Evolutionary conservation across 2,888 invertebrate genomes (phyloP).

Genomic region (Scrobipalpa costella): DNA sequence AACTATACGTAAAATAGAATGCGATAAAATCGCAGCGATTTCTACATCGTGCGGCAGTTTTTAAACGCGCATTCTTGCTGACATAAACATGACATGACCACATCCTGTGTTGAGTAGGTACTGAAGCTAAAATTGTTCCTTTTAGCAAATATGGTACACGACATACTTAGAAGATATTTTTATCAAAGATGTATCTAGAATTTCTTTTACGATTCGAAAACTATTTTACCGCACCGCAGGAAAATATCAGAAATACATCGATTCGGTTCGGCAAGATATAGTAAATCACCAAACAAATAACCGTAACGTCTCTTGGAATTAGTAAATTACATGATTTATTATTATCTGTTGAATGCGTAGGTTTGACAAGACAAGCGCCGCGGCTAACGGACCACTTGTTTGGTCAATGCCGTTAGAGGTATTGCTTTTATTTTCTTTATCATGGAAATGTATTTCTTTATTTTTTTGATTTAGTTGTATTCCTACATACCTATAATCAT

Average conservation of each 20-base stretch:
- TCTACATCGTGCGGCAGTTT: conserved; percentile 19
- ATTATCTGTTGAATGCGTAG: conserved; percentile 5
- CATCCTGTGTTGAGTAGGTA: too few species aligned
- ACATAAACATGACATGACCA: conserved; percentile 29
- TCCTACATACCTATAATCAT: too few species aligned
- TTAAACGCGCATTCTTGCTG: conserved; percentile 11
- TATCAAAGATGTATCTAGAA: too few species aligned
- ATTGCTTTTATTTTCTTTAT: not conserved
- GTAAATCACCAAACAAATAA: not conserved
- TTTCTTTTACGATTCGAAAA: not conserved
- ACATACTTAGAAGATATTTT: too few species aligned
- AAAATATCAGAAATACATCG: too few species aligned
- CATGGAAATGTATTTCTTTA: too few species aligned
- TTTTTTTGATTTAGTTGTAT: too few species aligned
- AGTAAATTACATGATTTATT: not conserved
- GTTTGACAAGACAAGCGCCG: not conserved
- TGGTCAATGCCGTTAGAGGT: not conserved
- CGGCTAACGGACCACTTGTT: conserved; percentile 4
- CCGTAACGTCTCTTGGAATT: not conserved
- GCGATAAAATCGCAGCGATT: conserved; percentile 38
- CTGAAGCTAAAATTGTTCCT: not conserved
- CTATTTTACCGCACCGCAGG: too few species aligned
- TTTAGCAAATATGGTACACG: not conserved
- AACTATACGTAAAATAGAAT: conserved; percentile 39
- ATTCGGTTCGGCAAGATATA: too few species aligned